A percentile compares a stretch with the other conserved stretches of the same genome.
Evolutionary conservation across 2,113 vertebrate species (phyloP).

Genomic region (Oxygymnocypris stewartii): DNA sequence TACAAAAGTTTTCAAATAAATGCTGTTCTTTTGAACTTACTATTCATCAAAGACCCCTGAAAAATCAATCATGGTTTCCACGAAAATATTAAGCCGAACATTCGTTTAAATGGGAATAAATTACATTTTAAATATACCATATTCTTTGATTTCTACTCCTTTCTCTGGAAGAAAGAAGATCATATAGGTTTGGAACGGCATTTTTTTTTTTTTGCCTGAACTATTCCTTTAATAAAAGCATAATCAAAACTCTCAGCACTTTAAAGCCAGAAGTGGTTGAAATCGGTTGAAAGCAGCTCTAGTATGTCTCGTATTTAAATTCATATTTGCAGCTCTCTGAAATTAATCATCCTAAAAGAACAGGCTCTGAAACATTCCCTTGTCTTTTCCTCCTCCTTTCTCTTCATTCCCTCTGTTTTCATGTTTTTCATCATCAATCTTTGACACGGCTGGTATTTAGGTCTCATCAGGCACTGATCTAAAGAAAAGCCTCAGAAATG

Average conservation of each 20-base stretch:
- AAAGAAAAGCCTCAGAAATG: constrained; percentile 9
- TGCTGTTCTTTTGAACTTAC: not conserved
- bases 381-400: not conserved
- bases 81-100: not conserved
- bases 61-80: not conserved
- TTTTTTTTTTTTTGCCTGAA: not conserved
- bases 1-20: not conserved
- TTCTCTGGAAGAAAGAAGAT: not conserved
- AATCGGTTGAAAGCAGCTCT: not conserved
- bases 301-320: not conserved
- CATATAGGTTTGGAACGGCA: not conserved
- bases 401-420: not conserved
- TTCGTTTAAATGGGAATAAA: not conserved
- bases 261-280: not conserved
- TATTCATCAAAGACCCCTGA: not conserved
- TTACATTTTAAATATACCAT: not conserved
- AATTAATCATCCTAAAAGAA: constrained; percentile 9
- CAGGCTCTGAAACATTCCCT: not conserved
- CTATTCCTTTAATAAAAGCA: constrained; percentile 15
- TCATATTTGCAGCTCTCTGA: not conserved
- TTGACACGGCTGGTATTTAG: constrained; percentile 24
- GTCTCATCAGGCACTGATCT: constrained; percentile 14
- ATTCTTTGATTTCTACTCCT: not conserved
- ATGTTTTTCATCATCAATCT: constrained; percentile 7
- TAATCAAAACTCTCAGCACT: not conserved